Conservation (phyloP, 2,113 vertebrate genomes). For the Alces alces region DNA sequence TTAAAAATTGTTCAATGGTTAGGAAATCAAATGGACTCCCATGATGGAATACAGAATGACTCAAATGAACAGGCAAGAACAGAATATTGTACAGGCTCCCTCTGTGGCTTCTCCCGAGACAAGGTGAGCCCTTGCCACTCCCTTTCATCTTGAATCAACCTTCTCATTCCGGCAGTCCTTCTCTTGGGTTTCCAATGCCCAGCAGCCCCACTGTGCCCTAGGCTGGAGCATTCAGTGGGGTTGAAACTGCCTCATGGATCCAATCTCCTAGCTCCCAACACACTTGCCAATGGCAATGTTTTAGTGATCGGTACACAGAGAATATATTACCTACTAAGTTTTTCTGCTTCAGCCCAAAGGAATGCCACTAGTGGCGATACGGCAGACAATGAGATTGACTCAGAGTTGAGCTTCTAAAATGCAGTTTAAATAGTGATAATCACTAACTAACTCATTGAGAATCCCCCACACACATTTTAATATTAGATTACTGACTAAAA, state of each 20-base stretch:
- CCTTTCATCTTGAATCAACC: neutral
- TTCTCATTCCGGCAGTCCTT: neutral
- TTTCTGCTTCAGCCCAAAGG: neutral
- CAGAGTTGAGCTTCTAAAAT: neutral
- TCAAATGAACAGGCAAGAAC: neutral
- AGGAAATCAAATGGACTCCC: neutral
- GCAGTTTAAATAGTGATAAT: conserved; percentile 16
- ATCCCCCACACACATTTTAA: neutral
- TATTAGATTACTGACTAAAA: neutral
- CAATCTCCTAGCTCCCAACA: neutral
- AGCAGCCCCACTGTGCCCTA: neutral
- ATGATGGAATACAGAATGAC: neutral
- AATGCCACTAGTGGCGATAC: neutral
- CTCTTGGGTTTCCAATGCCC: neutral
- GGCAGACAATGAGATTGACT: neutral
- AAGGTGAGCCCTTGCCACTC: neutral
- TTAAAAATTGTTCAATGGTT: neutral
- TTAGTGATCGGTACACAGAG: neutral
- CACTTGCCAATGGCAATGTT: neutral
- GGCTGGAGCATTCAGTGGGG: neutral
- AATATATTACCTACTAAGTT: conserved; percentile 7
- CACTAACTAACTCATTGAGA: neutral
- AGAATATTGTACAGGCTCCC: neutral
- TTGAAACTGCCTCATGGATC: neutral
- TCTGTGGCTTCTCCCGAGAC: neutral